Evolutionary conservation across 1,140 invertebrate genomes (phyloP), one percentile per base, ranked within the genome.

Genomic region (Wasmannia auropunctata): DNA sequence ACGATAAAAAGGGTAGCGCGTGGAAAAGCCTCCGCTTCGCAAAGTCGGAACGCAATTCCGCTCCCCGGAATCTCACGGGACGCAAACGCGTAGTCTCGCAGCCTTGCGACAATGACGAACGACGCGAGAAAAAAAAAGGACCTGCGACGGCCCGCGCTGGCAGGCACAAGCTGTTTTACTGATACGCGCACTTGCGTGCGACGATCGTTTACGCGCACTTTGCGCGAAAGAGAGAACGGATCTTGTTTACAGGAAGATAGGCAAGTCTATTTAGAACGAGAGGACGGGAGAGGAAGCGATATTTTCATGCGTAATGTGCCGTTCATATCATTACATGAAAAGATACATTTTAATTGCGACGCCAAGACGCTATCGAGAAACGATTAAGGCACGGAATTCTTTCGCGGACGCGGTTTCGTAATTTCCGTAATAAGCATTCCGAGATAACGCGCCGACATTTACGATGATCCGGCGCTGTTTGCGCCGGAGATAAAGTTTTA

Each of bases 61-160:
- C 69, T 58, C 67, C 51, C 22, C 28, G 54, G 56, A 51, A 88
- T 75, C 76, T 77, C 77, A 11, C 11, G 60, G 58, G 80, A 76
- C 67, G 43, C 54, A 37, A n/a, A n/a, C n/a, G 10, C 54, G 25
- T 34, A 60, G 80, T 34, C 46, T 40, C 40, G 40, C 63, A 74
- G 49, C 69, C n/a, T 58, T 40, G 56, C 62, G 69, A 86, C 86
- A 79, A 86, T 84, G 75, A 88, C 60, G 84, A 83, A 80, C 72
- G 77, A 70, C 25, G 70, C 58, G 34, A 43, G 51, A 46, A 69
- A 87, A 88, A n/a, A n/a, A n/a, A n/a, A n/a, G n/a, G n/a, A 84
- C 63, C 10, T 79, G 54, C 14, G 58, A 81, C 43, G 56, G 37
- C 31, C 19, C 7, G 37, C 31, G 37, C 22, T 51, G 14, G 37